Evolutionary conservation across 2,797 vertebrate species (phyloP), one percentile per base, ranked within the genome.

Genomic region (Orientallactaga sibirica): DNA sequence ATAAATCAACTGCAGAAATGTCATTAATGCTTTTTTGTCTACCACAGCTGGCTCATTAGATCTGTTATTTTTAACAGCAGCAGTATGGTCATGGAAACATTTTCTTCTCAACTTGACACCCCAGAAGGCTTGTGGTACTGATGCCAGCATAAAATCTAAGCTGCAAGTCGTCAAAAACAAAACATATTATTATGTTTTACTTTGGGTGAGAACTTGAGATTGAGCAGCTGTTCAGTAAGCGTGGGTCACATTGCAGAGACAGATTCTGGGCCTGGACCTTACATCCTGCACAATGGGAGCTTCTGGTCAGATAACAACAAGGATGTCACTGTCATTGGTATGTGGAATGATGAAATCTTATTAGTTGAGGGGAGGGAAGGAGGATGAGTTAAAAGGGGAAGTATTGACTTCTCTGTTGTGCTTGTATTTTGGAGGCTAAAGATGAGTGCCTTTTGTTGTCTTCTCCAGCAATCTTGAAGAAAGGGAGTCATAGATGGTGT

Each of bases 1-100:
- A 67, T 67, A 75, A 88, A 84, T 79, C 85, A 80, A 92, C 48
- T 86, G 74, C 66, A 82, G 80, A 92, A 90, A 55, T 33, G 11
- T 82, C 94, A 90, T 74, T 96, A 86, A 70, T 52, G 27, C 62
- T 68, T 74, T 92, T 37, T 92, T 70, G 78, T 78, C 94, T 78
- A 66, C 55, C 93, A 96, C 97, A 97, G 95, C 96, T 97, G 96
- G 83, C 86, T 96, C 70, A 67, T 95, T 92, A 90, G 67, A 86
- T 90, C 87, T 62, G 70, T 85, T 96, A 86, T 97, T 96, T 96
- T 97, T 95, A 93, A 95, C 96, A 92, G 68, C 64, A 37, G 85
- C 76, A 78, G 58, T 41, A 88, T 33, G 88, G 76, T 95, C 94
- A 97, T 70, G 77, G 79, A 96, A 97, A 95, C 90, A 93, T 94